Conservation (phyloP, 2,888 invertebrate genomes). For the Netelia virgata region DNA sequence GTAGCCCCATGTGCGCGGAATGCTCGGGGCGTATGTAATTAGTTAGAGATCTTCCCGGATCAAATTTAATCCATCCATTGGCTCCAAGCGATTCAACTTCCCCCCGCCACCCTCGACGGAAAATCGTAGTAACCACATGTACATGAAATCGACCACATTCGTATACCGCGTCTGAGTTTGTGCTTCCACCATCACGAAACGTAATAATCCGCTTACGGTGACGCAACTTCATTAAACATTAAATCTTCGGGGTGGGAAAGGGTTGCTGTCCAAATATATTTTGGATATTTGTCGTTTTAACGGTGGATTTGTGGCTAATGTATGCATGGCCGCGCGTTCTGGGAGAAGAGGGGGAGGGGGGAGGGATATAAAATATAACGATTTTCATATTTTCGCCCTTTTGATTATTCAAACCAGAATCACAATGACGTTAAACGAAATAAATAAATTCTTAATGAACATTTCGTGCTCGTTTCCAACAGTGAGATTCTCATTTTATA, state of each 20-base stretch:
- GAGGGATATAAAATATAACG: neutral
- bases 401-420: neutral
- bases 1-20: neutral
- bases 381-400: neutral
- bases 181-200: constrained; percentile 53
- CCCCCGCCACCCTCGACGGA: neutral
- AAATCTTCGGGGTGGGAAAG: constrained; percentile 73
- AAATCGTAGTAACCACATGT: constrained; percentile 2
- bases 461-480: neutral
- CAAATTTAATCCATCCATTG: constrained; percentile 47
- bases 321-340: neutral
- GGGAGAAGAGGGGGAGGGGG: neutral
- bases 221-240: constrained; percentile 80
- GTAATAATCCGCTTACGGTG: constrained; percentile 79
- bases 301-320: neutral
- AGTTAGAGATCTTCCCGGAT: constrained; percentile 51
- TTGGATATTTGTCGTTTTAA: neutral
- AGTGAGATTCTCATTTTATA: neutral
- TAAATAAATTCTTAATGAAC: neutral
- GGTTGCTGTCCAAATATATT: neutral
- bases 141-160: constrained; percentile 1
- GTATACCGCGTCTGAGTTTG: constrained; percentile 6
- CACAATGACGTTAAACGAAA: neutral
- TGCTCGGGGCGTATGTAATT: constrained; percentile 27
- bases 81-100: constrained; percentile 21